phyloP scores from a whole-genome alignment of 2,113 vertebrate species.

The Malurus elegans region DNA sequence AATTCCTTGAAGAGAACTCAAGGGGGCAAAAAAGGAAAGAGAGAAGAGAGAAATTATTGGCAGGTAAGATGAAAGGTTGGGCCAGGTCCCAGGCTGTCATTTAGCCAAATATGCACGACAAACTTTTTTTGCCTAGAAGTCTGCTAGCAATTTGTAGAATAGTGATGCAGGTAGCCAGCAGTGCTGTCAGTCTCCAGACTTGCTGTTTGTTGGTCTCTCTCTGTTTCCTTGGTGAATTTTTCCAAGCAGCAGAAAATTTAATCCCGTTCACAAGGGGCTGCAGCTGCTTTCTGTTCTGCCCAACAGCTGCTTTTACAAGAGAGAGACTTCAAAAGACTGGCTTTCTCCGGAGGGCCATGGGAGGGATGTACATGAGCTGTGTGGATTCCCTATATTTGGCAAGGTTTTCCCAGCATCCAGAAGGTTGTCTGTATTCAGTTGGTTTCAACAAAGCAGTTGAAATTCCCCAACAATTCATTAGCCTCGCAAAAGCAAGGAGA shows the following conservation, averaged over 20 bases:
- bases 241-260: not conserved
- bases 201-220: not conserved
- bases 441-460: not conserved
- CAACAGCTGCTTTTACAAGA: not conserved
- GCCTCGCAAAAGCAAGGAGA: not conserved
- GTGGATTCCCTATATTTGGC: not conserved
- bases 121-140: not conserved
- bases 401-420: not conserved
- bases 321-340: not conserved
- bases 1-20: conserved; percentile 8
- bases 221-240: conserved; percentile 26
- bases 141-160: conserved; percentile 11
- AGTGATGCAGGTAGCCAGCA: conserved; percentile 31
- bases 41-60: not conserved
- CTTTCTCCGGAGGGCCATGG: not conserved
- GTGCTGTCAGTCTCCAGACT: not conserved
- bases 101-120: conserved; percentile 4
- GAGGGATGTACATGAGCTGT: not conserved
- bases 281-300: not conserved
- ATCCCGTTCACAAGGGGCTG: not conserved
- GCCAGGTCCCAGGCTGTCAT: not conserved
- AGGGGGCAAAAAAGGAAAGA: not conserved
- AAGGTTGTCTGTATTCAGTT: not conserved
- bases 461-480: not conserved
- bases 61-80: not conserved